Evolutionary conservation across 2,888 invertebrate species (phyloP).

Genomic region (Chrysolina haemoptera): DNA sequence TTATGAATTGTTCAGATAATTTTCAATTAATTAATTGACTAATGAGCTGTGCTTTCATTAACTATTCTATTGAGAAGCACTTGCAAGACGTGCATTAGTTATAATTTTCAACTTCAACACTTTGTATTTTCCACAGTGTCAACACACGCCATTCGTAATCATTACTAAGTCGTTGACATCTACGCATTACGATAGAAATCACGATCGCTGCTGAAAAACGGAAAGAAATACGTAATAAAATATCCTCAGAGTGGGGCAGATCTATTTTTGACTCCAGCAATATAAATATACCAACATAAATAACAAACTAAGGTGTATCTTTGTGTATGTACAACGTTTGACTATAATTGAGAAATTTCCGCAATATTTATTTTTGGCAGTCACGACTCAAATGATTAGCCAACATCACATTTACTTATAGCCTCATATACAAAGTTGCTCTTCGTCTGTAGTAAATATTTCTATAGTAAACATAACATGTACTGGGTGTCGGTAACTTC

Average conservation of each 20-base stretch:
- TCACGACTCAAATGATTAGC: not conserved
- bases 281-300: not conserved
- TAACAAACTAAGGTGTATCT: no score
- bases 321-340: not conserved
- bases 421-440: not conserved
- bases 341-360: not conserved
- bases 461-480: no score
- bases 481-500: no score
- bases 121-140: no score
- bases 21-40: no score
- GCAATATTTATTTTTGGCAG: constrained; percentile 8
- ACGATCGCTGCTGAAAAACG: not conserved
- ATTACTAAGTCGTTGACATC: not conserved
- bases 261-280: not conserved
- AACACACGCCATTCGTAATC: not conserved
- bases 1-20: no score
- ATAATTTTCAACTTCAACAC: no score
- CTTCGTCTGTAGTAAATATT: not conserved
- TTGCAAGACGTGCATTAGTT: no score
- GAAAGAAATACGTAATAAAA: not conserved
- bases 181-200: not conserved
- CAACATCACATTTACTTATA: constrained; percentile 6
- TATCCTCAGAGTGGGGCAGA: not conserved
- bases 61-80: no score
- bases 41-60: no score